Evolutionary conservation across 2,113 vertebrate genomes (phyloP).

Genomic region (Albula goreensis): DNA sequence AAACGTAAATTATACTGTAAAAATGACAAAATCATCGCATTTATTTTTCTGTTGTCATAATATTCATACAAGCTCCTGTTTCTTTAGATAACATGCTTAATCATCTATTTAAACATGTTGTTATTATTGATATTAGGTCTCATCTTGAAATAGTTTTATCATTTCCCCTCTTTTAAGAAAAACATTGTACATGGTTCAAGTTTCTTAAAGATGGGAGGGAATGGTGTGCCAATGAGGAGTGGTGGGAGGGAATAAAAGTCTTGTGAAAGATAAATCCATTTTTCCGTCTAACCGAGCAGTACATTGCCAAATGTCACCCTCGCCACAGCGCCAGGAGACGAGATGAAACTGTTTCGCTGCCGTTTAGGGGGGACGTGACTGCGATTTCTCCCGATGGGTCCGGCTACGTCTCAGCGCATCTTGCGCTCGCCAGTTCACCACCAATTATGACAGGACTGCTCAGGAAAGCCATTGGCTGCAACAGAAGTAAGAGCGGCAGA

Average conservation of each 20-base stretch:
- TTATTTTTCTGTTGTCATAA: too few species aligned
- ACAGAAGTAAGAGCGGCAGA: neutral
- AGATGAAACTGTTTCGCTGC: slow-evolving; percentile 18
- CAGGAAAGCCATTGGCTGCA: neutral
- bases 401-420: neutral
- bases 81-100: neutral
- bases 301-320: slow-evolving; percentile 33
- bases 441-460: slow-evolving; percentile 8
- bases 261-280: slow-evolving; percentile 35
- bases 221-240: slow-evolving; percentile 1
- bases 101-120: neutral
- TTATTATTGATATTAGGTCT: neutral
- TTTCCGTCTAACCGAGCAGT: slow-evolving; percentile 36
- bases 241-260: neutral
- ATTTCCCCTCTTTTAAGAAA: neutral
- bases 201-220: neutral
- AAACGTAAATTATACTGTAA: too few species aligned
- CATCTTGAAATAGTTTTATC: neutral
- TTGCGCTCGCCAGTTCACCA: neutral
- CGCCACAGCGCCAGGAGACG: slow-evolving; percentile 18
- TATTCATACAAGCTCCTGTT: neutral
- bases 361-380: slow-evolving; percentile 18
- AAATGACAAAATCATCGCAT: too few species aligned
- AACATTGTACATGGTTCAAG: neutral
- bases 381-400: slow-evolving; percentile 6